phyloP scores from a whole-genome alignment of 2,113 vertebrate species.

The Prinia subflava region DNA sequence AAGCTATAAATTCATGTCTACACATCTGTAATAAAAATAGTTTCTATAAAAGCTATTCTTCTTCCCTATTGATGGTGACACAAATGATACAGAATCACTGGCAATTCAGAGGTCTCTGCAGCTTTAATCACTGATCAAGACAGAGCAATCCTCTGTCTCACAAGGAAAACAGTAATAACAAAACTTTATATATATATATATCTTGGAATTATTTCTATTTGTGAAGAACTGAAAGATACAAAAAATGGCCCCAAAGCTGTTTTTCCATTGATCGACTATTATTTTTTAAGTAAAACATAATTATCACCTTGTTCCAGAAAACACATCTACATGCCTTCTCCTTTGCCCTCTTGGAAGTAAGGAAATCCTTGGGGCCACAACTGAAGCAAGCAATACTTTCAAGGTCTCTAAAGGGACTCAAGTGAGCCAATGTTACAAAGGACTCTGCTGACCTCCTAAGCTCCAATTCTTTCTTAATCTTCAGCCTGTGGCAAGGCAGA shows the following conservation, averaged over 20 bases:
- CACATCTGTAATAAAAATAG: slow-evolving; percentile 40
- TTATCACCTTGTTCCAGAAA: not conserved
- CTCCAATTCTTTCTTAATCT: not conserved
- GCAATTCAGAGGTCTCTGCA: not conserved
- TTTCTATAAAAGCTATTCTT: slow-evolving; percentile 28
- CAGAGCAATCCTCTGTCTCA: not conserved
- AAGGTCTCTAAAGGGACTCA: not conserved
- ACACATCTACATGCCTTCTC: not conserved
- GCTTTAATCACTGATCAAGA: not conserved
- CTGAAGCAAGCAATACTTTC: not conserved
- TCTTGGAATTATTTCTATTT: not conserved
- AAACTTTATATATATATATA: not conserved
- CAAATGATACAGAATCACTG: not conserved
- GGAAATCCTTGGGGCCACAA: not conserved
- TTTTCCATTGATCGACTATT: not conserved
- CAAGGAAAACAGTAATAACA: not conserved
- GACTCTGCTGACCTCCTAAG: not conserved
- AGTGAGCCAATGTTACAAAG: fast-evolving
- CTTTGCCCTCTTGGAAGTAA: not conserved
- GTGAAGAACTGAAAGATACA: not conserved
- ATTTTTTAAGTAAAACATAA: not conserved
- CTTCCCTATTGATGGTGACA: not conserved
- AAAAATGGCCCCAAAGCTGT: not conserved
- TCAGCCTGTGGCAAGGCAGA: not conserved
- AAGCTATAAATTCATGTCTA: slow-evolving; percentile 44